These are phyloP conservation scores for Drosophila heteroneura DNA, from an alignment of 2,888 invertebrate species.

Conservation along the genomic window DNA sequence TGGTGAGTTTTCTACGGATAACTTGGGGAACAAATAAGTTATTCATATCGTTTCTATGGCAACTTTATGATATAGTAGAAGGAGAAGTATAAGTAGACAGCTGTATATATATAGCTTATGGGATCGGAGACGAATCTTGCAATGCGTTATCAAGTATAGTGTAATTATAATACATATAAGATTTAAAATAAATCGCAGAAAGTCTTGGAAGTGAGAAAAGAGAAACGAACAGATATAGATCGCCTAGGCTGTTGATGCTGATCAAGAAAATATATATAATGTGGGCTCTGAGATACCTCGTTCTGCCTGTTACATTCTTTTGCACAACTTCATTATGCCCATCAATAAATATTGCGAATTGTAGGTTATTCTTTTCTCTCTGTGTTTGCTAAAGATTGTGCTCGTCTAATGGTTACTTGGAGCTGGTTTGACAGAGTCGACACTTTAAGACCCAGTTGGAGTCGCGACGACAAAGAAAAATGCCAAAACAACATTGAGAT, in stretches of 20 bases:
- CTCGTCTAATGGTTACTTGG: slow-evolving; percentile 9
- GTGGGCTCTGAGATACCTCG: background rate
- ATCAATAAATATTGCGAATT: background rate
- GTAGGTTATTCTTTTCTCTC: background rate
- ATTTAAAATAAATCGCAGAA: background rate
- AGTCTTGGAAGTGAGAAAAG: background rate
- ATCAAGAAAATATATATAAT: background rate
- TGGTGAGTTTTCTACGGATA: background rate
- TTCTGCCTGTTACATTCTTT: no score
- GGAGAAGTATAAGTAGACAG: background rate
- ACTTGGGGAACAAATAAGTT: background rate
- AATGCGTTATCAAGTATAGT: background rate
- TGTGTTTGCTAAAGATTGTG: slow-evolving; percentile 47
- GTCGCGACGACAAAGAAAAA: slow-evolving; percentile 14
- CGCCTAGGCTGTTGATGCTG: background rate
- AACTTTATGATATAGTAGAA: background rate
- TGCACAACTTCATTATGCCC: background rate
- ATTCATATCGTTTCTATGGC: background rate
- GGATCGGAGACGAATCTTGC: background rate
- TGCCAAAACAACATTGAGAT: slow-evolving; percentile 34
- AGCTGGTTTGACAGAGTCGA: slow-evolving; percentile 35
- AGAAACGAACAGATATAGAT: background rate
- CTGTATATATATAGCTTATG: background rate
- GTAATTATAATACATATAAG: background rate
- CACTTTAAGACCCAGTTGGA: slow-evolving; percentile 49